Evolutionary conservation across 2,113 vertebrate genomes (phyloP).

Genomic region (Elgaria multicarinata): DNA sequence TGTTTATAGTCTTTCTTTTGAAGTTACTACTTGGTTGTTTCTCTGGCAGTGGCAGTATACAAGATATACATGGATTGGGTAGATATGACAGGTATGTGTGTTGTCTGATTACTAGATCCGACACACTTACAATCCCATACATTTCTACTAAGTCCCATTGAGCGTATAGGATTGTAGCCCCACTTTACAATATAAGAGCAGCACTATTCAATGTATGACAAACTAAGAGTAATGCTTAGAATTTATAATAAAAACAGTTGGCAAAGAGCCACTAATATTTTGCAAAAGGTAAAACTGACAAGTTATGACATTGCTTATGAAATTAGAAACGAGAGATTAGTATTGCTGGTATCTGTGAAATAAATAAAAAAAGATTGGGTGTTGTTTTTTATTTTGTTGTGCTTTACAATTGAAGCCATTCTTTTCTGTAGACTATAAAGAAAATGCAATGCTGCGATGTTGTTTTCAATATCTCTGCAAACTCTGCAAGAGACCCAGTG

Average conservation of each 20-base stretch:
- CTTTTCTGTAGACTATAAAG: not conserved
- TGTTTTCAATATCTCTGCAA: not conserved
- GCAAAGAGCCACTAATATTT: not conserved
- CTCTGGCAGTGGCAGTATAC: slow-evolving; percentile 43
- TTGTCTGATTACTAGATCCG: not conserved
- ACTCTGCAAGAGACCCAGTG: not conserved
- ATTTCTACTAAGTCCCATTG: not conserved
- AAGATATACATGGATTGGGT: not conserved
- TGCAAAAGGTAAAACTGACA: not conserved
- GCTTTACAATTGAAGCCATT: not conserved
- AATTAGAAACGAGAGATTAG: not conserved
- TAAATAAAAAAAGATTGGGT: not conserved
- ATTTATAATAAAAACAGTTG: not conserved
- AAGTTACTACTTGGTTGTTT: slow-evolving; percentile 62
- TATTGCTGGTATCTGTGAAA: not conserved
- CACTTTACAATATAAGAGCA: not conserved
- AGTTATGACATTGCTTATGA: not conserved
- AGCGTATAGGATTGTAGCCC: not conserved
- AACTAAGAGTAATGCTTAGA: not conserved
- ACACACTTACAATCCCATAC: not conserved
- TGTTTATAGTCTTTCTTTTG: not conserved
- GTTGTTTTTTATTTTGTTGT: not conserved
- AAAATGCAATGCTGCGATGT: not conserved
- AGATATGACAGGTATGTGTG: not conserved
- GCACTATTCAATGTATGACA: not conserved